These are phyloP conservation scores for Mus caroli DNA, from an alignment of 2,797 vertebrate species.

Conservation along the genomic window DNA sequence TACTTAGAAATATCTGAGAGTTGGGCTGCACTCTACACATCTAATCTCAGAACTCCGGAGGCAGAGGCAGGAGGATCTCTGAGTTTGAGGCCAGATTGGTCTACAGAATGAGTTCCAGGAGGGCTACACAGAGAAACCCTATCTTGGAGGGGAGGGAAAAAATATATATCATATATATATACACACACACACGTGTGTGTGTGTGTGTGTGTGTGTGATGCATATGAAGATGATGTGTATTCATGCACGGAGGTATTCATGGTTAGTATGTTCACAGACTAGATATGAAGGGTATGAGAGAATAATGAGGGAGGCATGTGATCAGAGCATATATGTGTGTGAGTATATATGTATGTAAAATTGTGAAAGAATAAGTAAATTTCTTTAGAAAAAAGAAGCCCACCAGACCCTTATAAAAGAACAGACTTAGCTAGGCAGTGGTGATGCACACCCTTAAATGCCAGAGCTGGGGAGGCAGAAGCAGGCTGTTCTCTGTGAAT, in stretches of 20 bases:
- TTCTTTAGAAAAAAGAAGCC: neutral
- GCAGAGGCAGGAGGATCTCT: neutral
- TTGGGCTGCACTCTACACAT: neutral
- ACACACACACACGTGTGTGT: neutral
- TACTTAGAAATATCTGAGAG: conserved; percentile 12
- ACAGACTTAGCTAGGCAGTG: neutral
- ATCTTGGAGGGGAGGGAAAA: neutral
- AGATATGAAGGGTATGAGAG: neutral
- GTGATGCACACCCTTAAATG: neutral
- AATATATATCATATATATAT: no score
- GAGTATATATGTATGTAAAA: neutral
- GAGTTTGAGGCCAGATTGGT: neutral
- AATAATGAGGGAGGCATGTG: neutral
- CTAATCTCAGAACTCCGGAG: neutral
- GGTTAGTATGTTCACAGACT: neutral
- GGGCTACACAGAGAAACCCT: neutral
- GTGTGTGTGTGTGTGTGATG: no score
- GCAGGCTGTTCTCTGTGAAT: neutral
- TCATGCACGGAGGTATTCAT: neutral
- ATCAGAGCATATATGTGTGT: neutral
- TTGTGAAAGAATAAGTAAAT: neutral
- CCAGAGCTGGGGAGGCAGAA: neutral
- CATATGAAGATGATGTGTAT: neutral
- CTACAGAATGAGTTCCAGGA: neutral
- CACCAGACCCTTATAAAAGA: neutral